These are phyloP conservation scores for Proterorhinus semilunaris DNA, from an alignment of 2,113 vertebrate species.

Conservation along the genomic window DNA sequence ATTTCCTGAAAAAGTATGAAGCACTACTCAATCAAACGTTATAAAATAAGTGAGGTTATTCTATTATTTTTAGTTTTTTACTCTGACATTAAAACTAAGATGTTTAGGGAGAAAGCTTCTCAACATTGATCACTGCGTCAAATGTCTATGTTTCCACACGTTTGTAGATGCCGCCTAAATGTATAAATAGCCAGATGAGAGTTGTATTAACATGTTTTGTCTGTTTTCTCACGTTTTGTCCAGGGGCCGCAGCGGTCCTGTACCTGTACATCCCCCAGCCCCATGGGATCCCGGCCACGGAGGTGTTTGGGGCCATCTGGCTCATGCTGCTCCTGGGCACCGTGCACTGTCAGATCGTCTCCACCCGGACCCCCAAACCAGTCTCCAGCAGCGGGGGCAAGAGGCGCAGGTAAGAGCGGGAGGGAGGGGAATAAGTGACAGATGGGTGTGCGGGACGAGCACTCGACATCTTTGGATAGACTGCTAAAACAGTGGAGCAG, in stretches of 20 bases:
- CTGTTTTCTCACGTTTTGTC: background rate
- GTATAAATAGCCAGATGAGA: too few relatives aligned
- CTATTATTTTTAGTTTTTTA: too few relatives aligned
- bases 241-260: slow-evolving; percentile 87
- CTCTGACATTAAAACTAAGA: too few relatives aligned
- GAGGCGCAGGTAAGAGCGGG: slow-evolving; percentile 84
- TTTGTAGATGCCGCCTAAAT: too few relatives aligned
- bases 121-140: too few relatives aligned
- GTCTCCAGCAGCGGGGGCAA: slow-evolving; percentile 82
- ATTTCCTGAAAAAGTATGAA: too few relatives aligned
- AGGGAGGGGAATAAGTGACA: background rate
- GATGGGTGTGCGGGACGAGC: background rate
- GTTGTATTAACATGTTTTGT: too few relatives aligned
- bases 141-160: too few relatives aligned
- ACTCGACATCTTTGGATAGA: background rate
- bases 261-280: slow-evolving; percentile 82
- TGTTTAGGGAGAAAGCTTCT: too few relatives aligned
- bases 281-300: slow-evolving; percentile 90
- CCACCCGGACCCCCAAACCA: slow-evolving; percentile 92
- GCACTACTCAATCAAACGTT: too few relatives aligned
- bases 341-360: slow-evolving; percentile 99
- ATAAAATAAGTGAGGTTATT: too few relatives aligned
- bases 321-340: slow-evolving; percentile 97
- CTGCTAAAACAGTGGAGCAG: too few relatives aligned
- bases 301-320: slow-evolving; percentile 91